Base-by-base conservation (phyloP, 2,113 vertebrate species). In the Condylura cristata region DNA sequence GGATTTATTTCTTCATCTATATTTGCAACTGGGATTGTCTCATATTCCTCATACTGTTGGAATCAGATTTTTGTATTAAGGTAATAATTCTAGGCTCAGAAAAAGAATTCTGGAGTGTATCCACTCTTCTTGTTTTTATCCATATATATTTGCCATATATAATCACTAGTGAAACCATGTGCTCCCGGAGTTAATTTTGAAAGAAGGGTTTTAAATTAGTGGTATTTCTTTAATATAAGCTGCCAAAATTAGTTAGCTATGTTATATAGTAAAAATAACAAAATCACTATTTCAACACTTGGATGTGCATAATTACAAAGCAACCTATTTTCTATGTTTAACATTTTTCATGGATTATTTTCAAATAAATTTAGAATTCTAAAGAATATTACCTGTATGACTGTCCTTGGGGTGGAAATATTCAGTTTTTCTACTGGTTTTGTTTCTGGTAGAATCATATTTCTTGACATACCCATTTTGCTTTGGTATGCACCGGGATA, bases 301-400 rank as follows among this genome's bases (percentile, higher is more conserved):
- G 75, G 46, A 85, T 53, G 41, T 30, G 10, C 84, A 16, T 76
- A 18, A 44, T 53, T 90, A 60, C 26, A 88, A 91, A 95, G 66
- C 30, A 75, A 41, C 6, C 39, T 60, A 81, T 88, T 86, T 89
- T 93, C 51, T 87, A 32, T 7, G 44, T 84, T 85, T 61, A 72
- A 95, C 37, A 91, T 58, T 51, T 24, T 78, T 34, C 48, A 88
- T 37, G 4, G 5, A 3, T 26, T 20, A 88, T 72, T 94, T 93
- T 93, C 56, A 87, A 89, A 91, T 32, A 75, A 85, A 87, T 44
- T 66, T 11, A 78, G 63, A 68, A 87, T 92, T 93, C 32, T 86
- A 78, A 94, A 78, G 41, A 89, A 30, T 78, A 60, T 90, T 97
- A 97, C 97, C 96, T 96, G 96, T 44, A 14, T 20, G 32, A 1